phyloP scores from a whole-genome alignment of 2,113 vertebrate species.

The Burhinus oedicnemus region DNA sequence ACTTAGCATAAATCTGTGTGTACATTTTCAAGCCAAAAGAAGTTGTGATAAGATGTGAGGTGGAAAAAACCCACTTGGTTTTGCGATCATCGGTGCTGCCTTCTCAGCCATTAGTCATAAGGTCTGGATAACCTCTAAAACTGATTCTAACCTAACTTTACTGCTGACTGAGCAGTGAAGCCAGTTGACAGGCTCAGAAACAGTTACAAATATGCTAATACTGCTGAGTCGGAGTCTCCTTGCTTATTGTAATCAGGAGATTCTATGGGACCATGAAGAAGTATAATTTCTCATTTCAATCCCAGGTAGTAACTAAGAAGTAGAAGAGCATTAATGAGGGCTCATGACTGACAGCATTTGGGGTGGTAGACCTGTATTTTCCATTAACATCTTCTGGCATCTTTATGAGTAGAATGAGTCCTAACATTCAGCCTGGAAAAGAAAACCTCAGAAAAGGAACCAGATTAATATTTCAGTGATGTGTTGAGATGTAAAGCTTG shows the following conservation, averaged over 20 bases:
- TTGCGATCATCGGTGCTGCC: background rate
- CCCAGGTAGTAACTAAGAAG: background rate
- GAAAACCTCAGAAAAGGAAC: background rate
- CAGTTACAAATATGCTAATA: background rate
- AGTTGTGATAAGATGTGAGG: no score
- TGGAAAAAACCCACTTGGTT: background rate
- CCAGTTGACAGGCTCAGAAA: background rate
- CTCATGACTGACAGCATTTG: background rate
- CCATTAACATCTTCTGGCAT: no score
- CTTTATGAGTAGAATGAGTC: background rate
- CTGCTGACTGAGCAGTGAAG: background rate
- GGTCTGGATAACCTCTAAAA: background rate
- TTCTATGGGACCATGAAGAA: background rate
- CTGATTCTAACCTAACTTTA: background rate
- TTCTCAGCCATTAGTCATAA: background rate
- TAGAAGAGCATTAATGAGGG: background rate
- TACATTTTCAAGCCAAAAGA: background rate
- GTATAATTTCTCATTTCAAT: background rate
- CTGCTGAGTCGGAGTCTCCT: background rate
- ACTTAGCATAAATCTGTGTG: background rate
- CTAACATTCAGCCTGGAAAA: background rate
- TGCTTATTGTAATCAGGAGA: background rate
- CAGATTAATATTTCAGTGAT: background rate
- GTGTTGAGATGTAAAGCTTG: background rate
- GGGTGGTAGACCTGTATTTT: background rate